Conservation (phyloP, 2,113 vertebrate genomes). For the Lonchura striata region DNA sequence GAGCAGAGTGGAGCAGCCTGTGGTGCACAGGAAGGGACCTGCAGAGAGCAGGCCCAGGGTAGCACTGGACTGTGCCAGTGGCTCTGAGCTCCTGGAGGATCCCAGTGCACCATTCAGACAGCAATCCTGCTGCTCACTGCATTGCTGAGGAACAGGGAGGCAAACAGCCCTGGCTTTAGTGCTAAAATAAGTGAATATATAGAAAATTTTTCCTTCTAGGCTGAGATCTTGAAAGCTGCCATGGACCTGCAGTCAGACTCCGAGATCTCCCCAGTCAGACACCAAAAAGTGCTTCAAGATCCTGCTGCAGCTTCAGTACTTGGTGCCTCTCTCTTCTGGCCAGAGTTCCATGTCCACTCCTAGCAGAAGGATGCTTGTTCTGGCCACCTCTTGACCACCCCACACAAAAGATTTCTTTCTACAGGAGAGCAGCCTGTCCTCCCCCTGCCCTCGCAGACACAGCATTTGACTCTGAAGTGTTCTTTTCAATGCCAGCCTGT, state of each 20-base stretch:
- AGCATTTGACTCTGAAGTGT: not conserved
- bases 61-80: not conserved
- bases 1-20: not conserved
- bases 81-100: not conserved
- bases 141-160: not conserved
- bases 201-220: not conserved
- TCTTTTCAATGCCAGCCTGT: not conserved
- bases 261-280: not conserved
- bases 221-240: not conserved
- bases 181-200: not conserved
- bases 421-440: not conserved
- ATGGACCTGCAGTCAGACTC: not conserved
- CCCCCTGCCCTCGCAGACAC: not conserved
- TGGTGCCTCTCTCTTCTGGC: not conserved
- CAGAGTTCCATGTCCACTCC: not conserved
- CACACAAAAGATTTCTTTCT: not conserved
- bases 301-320: rapidly evolving
- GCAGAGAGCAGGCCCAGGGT: not conserved
- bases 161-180: not conserved
- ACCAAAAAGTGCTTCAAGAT: not conserved
- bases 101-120: not conserved
- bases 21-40: not conserved
- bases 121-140: not conserved
- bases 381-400: not conserved
- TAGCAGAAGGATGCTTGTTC: not conserved